Evolutionary conservation across 2,797 vertebrate species (phyloP), one percentile per base, ranked within the genome.

Genomic region (Scolopax bukidnonensis): DNA sequence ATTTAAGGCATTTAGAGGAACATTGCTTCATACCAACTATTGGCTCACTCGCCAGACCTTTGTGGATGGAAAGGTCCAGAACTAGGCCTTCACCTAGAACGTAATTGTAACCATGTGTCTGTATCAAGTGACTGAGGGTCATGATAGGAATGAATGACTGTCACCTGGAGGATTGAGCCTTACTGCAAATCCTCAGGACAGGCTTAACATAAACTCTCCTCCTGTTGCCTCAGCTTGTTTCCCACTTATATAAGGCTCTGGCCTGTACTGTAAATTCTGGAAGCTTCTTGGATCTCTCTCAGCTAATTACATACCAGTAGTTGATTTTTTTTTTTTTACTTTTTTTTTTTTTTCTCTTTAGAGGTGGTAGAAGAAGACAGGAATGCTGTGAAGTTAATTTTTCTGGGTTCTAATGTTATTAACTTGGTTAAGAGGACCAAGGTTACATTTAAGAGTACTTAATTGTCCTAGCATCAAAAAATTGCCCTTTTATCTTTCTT

Each of bases 181-280:
- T 87, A 57, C 90, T 95, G 85, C 60, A 95, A 97, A 96, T 97
- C 96, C 94, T 94, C 82, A 84, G 81, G 75, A 82, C 87, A 95
- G 74, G 74, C 94, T 97, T 97, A 96, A 53, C 41, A 24, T 96
- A 95, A 97, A 94, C 84, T 93, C 85, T n/a, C 50, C 76, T 91
- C 33, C 75, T 95, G 54, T 91, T 83, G 82, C 56, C 81, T 95
- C 68, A 84, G 87, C 89, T 96, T 36, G 16, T 77, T 93, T 94
- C 48, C 61, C 43, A 60, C 85, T 97, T 96, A 96, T 9, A 28
- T 97, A 96, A 97, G 67, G 47, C 27, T 83, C 56, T 94, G 59
- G 84, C 45, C 25, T 89, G 60, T 63, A 40, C 5, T 68, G 40
- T 86, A 74, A 86, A 69, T 79, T 91, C 81, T 86, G 67, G 56